Evolutionary conservation across 2,797 vertebrate species (phyloP).

Genomic region (Chiloscyllium punctatum): DNA sequence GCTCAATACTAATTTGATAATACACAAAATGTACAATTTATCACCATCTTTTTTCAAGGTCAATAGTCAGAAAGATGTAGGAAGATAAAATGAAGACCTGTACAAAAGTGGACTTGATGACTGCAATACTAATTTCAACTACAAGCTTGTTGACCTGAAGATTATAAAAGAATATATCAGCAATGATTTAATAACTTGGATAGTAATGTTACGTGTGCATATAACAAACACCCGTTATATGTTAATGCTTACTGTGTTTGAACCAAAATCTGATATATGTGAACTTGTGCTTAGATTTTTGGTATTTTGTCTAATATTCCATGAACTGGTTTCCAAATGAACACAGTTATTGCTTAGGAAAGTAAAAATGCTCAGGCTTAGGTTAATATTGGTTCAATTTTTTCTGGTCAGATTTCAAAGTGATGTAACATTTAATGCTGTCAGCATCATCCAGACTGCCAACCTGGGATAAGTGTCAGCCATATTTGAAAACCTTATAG

Average conservation of each 20-base stretch:
- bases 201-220: not conserved
- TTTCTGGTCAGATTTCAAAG: not conserved
- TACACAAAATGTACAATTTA: not conserved
- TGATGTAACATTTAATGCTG: not conserved
- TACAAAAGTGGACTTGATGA: not conserved
- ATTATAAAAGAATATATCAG: not conserved
- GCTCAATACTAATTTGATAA: not conserved
- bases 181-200: not conserved
- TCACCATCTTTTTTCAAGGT: not conserved
- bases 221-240: not conserved
- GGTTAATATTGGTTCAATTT: not conserved
- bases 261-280: not conserved
- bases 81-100: not conserved
- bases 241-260: not conserved
- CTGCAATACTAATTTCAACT: not conserved
- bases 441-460: not conserved
- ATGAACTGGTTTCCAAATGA: not conserved
- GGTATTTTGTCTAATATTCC: not conserved
- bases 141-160: not conserved
- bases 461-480: not conserved
- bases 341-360: not conserved
- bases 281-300: not conserved
- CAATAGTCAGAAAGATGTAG: not conserved
- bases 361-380: not conserved
- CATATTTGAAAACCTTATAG: not conserved